Base-by-base conservation (phyloP, 1,140 invertebrate species). In the Aphidius gifuensis region DNA sequence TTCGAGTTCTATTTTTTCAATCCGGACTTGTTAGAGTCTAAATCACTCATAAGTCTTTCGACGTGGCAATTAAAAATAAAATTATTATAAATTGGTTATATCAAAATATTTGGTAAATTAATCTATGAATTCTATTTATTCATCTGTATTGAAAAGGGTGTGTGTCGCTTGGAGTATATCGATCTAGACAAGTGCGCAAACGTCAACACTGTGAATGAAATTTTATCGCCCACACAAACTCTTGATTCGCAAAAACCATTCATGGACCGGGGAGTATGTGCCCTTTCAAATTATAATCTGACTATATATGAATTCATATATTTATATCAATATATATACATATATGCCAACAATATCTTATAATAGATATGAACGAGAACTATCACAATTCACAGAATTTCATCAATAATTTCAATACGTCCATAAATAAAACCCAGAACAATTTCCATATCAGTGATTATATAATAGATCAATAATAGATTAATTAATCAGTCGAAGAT, bases 131-230 rank as follows among this genome's bases (percentile, higher is more conserved):
- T 44, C n/a, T 62, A 42, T 64, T 39, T 38, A 50, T 51, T 16
- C 23, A 16, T 5, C 49, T 48, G 47, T 55, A 55, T 21, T 3
- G 1, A 55, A 66, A 57, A 69, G 68, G 68, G 59, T 66, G 47
- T 68, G 68, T 64, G 63, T 64, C 63, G 58, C 50, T 40, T 50
- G 32, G 67, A 67, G 68, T 74, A 75, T 76, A 76, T 76, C 73
- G 74, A 76, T 76, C 65, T 66, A 16, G 7, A 40, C 43, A n/a
- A 53, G 53, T 44, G 74, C 75, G 74, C 75, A 74, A 45, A 71
- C 75, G 75, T 69, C 54, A 54, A 39, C 46, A 44, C 69, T 67
- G 66, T 75, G 75, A 77, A 77, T 77, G 74, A 74, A 74, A 67
- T 64, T 64, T 67, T 67, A 68, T 62, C 68, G 6, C 5, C 45